These are phyloP conservation scores for Agrochola macilenta DNA, from an alignment of 2,888 invertebrate species.

Conservation along the genomic window DNA sequence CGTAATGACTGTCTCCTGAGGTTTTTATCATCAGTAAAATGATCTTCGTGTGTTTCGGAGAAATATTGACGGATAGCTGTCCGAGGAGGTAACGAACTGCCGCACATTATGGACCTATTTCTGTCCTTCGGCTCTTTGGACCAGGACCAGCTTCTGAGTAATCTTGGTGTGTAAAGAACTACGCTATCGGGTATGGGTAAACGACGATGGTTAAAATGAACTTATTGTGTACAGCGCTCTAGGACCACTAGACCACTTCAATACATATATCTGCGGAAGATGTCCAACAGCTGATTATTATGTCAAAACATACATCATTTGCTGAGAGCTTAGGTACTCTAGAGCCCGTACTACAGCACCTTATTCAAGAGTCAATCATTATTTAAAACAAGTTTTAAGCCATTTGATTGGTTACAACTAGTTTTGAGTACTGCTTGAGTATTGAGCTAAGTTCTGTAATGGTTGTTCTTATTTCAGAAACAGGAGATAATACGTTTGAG, in stretches of 20 bases:
- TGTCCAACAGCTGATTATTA: not conserved
- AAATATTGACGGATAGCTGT: slow-evolving; percentile 6
- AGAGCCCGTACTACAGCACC: not conserved
- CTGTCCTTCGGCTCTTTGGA: not conserved
- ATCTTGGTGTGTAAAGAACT: not conserved
- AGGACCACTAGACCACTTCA: not conserved
- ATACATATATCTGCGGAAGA: not conserved
- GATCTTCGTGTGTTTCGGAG: slow-evolving; percentile 8
- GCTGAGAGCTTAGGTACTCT: not conserved
- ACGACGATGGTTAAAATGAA: not conserved
- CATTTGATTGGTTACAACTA: not conserved
- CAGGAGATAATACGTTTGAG: not conserved
- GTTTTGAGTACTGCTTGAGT: not conserved
- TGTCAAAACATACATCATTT: not conserved
- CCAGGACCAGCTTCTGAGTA: no score
- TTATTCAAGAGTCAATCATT: not conserved
- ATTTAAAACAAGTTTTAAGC: not conserved
- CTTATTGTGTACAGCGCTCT: not conserved
- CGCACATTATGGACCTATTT: not conserved
- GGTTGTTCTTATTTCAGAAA: not conserved
- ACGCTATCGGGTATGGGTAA: not conserved
- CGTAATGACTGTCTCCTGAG: slow-evolving; percentile 34
- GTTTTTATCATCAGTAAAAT: slow-evolving; percentile 16
- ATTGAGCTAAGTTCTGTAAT: not conserved
- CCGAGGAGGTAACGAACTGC: not conserved